Evolutionary conservation across 2,888 invertebrate genomes (phyloP), one percentile per base, ranked within the genome.

Genomic region (Quadriops clusia): DNA sequence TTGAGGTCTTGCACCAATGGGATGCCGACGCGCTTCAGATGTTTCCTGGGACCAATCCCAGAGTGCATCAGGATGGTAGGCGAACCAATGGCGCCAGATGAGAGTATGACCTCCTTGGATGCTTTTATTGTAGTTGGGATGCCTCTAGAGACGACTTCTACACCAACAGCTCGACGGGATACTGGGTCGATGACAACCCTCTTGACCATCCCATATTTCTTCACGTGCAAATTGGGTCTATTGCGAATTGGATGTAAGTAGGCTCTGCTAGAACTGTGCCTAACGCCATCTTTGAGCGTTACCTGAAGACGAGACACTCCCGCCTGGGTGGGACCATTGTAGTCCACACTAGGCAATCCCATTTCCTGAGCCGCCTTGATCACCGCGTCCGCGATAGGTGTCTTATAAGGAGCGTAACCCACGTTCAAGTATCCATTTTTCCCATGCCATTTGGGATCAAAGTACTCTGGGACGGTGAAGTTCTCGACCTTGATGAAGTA

Each of bases 401-500:
- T 70, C 21, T 61, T 61, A 60, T 65, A 73, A 1, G 70, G 67
- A 1, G 72, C 61, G 43, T 74, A 70, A 15, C 67, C 64, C 1
- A 70, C 54, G n/a, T 58, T 64, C 3, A 76, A 57, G 13, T 69
- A 68, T 0, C 76, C 77, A 12, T 67, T 63, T 1, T 56, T 61
- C 8, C 63, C 64, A 34, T 72, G 72, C 36, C 63, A 67, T 3
- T 53, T 53, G 3, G 49, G 41, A 22, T 67, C 58, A 10, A 58
- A 53, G 41, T 83, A 63, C 51, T 83, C 85, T 0, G 85, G 83
- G 50, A 85, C 85, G 37, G 78, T 67, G 61, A 85, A 87, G 54
- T 87, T 85, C 56, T 87, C 71, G 21, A 60, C 81, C 58, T 90
- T 90, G 53, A 76, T 77, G 55, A 85, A 89, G 50, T 87, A 89